phyloP scores from a whole-genome alignment of 2,113 vertebrate genomes.

The Hippocampus guttulatus region DNA sequence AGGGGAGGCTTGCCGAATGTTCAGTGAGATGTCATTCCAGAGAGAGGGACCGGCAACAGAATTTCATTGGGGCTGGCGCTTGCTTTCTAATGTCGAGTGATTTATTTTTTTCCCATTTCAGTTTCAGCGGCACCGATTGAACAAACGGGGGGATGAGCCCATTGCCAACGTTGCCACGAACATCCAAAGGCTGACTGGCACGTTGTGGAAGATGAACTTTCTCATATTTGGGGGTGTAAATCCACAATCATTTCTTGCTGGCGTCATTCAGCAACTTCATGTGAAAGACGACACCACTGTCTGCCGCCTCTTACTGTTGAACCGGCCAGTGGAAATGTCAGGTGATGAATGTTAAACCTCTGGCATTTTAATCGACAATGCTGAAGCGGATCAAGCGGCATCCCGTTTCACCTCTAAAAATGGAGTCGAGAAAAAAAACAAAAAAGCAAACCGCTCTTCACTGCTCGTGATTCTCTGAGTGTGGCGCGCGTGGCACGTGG shows the following conservation, averaged over 20 bases:
- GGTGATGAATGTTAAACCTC: constrained; percentile 31
- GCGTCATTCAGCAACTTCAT: constrained; percentile 14
- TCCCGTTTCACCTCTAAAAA: not conserved
- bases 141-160: not conserved
- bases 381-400: constrained; percentile 5
- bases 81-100: no score
- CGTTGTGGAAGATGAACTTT: no score
- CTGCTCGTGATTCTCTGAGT: not conserved
- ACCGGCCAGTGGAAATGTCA: constrained; percentile 46
- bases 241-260: constrained; percentile 12
- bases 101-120: no score
- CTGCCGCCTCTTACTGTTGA: not conserved
- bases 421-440: not conserved
- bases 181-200: not conserved
- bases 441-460: not conserved
- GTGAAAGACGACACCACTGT: constrained; percentile 34
- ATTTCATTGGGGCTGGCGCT: no score
- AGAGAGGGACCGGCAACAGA: no score
- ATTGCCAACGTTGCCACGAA: no score
- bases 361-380: constrained; percentile 35
- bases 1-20: no score
- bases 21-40: no score
- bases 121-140: constrained; percentile 4
- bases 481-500: constrained; percentile 3
- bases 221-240: constrained; percentile 15